These are phyloP conservation scores for Darevskia nairensis DNA, from an alignment of 2,797 vertebrate genomes.

Conservation along the genomic window DNA sequence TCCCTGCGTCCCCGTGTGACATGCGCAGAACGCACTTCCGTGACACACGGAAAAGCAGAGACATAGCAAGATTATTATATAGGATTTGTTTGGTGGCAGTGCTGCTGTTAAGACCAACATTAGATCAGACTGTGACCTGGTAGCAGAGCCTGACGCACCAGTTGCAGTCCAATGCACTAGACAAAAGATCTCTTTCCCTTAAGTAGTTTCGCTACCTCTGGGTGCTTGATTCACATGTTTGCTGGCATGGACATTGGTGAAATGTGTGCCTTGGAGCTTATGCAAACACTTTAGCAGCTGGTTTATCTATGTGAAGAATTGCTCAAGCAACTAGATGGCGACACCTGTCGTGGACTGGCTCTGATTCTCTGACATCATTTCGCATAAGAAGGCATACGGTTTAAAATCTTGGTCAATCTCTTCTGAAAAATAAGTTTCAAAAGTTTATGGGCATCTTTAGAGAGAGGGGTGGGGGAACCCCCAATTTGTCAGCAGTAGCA, in stretches of 20 bases:
- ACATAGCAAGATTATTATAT: too few species aligned
- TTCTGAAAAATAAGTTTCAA: not conserved
- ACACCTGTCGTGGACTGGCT: not conserved
- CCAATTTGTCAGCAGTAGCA: not conserved
- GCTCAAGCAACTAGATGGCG: not conserved
- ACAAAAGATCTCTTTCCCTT: not conserved
- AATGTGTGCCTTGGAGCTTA: not conserved
- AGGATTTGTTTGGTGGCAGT: too few species aligned
- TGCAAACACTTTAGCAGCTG: not conserved
- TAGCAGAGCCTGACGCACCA: too few species aligned
- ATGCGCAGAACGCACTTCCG: too few species aligned
- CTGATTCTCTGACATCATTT: not conserved
- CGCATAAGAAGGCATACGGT: not conserved
- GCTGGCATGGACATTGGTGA: too few species aligned
- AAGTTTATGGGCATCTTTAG: not conserved
- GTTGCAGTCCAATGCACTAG: too few species aligned
- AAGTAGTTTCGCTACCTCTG: not conserved
- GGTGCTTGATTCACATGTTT: not conserved
- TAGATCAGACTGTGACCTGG: too few species aligned
- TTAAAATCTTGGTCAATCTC: not conserved
- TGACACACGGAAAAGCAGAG: too few species aligned
- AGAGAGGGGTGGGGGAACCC: not conserved
- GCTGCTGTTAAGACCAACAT: too few species aligned
- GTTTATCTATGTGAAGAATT: not conserved
- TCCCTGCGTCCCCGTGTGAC: too few species aligned